Base-by-base conservation (phyloP, 1,140 invertebrate species). In the Drosophila rufa region DNA sequence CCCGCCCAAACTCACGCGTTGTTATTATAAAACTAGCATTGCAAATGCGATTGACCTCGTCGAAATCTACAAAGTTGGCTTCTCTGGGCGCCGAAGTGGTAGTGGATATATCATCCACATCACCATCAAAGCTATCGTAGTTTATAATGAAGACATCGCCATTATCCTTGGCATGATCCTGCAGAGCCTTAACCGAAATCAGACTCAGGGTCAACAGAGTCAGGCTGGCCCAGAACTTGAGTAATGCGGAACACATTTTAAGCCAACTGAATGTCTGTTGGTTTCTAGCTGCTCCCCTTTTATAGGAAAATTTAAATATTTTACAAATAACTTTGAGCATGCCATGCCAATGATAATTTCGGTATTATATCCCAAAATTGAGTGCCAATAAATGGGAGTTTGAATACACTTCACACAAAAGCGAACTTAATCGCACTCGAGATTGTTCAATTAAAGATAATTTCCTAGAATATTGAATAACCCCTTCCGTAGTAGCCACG, bases 11-110 rank as follows among this genome's bases (percentile, higher is more conserved):
- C 80, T 86, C 73, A 92, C 92, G 78, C 27, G 67, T 62, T 17
- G 91, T 53, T 19, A 81, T 92, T 25, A 86, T 76, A 62, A 92
- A 92, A 73, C 90, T 92, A 1, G 81, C 46, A 78, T 92, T 92
- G 50, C 92, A 92, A 1, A 42, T 40, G 1, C 61, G 64, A 33
- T 58, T 65, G 8, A 92, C 47, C 8, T 76, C 79, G 30, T 91
- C 74, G 2, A 91, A 79, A 76, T 92, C 84, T 48, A 91, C 56
- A 42, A 46, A 87, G n/a, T 55, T 62, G 6, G 53, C 38, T 19
- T 74, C 74, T 33, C 42, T 65, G 11, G 84, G 56, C 15, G 56
- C 68, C 48, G 30, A 8, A 6, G 84, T 87, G 1, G 84, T 87
- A 11, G 84, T 90, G 27, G 81, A 81, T 62, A 87, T 75, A 27